A percentile compares a stretch with the other conserved stretches of the same genome.
These are phyloP conservation scores for Lumbricus terrestris DNA, from an alignment of 2,888 invertebrate species.

Conservation along the genomic window DNA sequence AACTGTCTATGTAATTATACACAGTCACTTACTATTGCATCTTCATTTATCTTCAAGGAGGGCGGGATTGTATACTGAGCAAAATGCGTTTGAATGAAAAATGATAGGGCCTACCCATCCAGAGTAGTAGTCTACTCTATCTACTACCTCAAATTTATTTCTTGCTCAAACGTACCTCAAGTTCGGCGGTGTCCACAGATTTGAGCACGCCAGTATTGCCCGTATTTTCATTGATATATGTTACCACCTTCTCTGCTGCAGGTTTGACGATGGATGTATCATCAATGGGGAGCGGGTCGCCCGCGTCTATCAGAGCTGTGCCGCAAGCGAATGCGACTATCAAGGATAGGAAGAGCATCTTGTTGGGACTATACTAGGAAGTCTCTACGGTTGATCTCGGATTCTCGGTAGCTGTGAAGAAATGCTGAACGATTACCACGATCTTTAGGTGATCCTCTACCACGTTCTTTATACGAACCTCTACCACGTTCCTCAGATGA, in stretches of 20 bases:
- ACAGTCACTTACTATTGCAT: too few species aligned
- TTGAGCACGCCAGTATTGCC: neutral
- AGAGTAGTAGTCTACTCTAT: neutral
- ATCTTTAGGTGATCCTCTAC: too few species aligned
- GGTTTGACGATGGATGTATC: neutral
- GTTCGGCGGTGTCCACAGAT: neutral
- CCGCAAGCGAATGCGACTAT: neutral
- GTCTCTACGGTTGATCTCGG: neutral
- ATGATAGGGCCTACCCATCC: too few species aligned
- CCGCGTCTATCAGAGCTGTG: neutral
- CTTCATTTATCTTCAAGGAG: too few species aligned
- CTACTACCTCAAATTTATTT: neutral
- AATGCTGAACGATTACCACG: too few species aligned
- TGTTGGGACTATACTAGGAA: too few species aligned
- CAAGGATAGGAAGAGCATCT: neutral
- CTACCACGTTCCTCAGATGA: too few species aligned
- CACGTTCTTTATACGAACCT: too few species aligned
- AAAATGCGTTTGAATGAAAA: neutral
- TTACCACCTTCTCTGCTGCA: neutral
- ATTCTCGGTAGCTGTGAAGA: neutral
- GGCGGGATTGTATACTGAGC: neutral
- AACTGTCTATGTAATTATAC: neutral
- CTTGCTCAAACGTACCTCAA: neutral
- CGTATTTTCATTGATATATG: neutral
- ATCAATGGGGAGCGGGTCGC: neutral